Percentiles rank a stretch among this genome's conserved stretches.
Conservation (phyloP, 2,888 invertebrate species). For the Lasioglossum villosulum region DNA sequence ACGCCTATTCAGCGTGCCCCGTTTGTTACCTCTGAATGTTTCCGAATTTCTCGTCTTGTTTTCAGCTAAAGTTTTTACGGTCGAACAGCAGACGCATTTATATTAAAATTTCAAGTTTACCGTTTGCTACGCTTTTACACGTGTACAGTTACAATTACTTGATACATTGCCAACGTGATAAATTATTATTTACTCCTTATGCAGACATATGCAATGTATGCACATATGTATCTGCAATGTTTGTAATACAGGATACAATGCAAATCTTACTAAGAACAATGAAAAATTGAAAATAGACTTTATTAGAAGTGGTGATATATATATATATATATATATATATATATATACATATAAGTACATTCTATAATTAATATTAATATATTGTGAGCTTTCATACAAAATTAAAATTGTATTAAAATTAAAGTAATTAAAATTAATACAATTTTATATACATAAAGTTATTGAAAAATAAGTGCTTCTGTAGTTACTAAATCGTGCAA, state of each 20-base stretch:
- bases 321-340: too few relatives aligned
- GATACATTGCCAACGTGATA: neutral
- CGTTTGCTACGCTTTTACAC: neutral
- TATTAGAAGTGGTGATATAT: too few relatives aligned
- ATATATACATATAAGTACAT: too few relatives aligned
- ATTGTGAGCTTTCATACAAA: neutral
- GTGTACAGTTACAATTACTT: neutral
- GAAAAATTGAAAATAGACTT: neutral
- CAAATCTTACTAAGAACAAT: neutral
- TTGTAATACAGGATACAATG: too few relatives aligned
- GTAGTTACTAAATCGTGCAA: too few relatives aligned
- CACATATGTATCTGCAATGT: too few relatives aligned
- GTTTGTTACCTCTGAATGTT: conserved; percentile 31
- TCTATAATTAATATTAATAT: neutral
- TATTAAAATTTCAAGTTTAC: conserved; percentile 13
- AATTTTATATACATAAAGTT: too few relatives aligned
- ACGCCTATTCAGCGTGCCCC: conserved; percentile 30
- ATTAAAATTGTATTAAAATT: too few relatives aligned
- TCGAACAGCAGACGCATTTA: conserved; percentile 18
- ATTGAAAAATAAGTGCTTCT: too few relatives aligned
- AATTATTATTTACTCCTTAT: neutral
- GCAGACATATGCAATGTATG: neutral
- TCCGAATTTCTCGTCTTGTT: conserved; percentile 39
- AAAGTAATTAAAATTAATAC: too few relatives aligned
- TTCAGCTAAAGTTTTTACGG: conserved; percentile 81